Percentiles rank a stretch among this genome's conserved stretches.
Evolutionary conservation across 2,888 invertebrate genomes (phyloP).

Genomic region (Idaea dimidiata): DNA sequence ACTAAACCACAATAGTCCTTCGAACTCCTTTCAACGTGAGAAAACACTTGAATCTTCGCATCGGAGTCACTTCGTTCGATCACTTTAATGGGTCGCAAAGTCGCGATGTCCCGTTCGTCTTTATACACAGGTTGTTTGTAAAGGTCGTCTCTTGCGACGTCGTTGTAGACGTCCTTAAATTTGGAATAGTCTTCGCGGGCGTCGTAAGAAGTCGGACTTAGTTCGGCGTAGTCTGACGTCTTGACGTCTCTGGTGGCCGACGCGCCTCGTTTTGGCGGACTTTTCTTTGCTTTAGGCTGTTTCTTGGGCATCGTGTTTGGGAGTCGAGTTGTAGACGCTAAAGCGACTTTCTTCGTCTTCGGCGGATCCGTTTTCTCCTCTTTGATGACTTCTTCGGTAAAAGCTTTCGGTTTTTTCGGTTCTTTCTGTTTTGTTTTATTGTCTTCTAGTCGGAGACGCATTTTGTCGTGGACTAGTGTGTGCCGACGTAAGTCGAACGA

Average conservation of each 20-base stretch:
- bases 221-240: neutral
- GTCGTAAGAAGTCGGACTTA: constrained; percentile 3
- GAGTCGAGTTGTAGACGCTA: constrained; percentile 18
- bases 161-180: constrained; percentile 50
- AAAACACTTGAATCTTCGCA: constrained; percentile 64
- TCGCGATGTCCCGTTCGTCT: constrained; percentile 45
- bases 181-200: constrained; percentile 35
- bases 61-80: constrained; percentile 49
- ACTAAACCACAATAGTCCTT: constrained; percentile 43
- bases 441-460: constrained; percentile 44
- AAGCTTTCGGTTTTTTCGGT: constrained; percentile 18
- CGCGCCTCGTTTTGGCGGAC: neutral
- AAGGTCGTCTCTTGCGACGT: constrained; percentile 32
- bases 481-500: constrained; percentile 92
- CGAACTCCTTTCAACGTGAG: constrained; percentile 52
- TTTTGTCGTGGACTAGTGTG: constrained; percentile 83
- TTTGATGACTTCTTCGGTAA: constrained; percentile 21
- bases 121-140: constrained; percentile 37
- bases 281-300: neutral
- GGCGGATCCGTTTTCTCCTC: constrained; percentile 19
- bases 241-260: neutral
- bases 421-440: constrained; percentile 30
- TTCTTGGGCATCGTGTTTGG: neutral
- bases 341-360: constrained; percentile 22
- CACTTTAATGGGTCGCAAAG: constrained; percentile 39